Percentiles rank a stretch among this genome's conserved stretches.
phyloP scores from a whole-genome alignment of 2,888 invertebrate genomes.

The Agrochola litura region DNA sequence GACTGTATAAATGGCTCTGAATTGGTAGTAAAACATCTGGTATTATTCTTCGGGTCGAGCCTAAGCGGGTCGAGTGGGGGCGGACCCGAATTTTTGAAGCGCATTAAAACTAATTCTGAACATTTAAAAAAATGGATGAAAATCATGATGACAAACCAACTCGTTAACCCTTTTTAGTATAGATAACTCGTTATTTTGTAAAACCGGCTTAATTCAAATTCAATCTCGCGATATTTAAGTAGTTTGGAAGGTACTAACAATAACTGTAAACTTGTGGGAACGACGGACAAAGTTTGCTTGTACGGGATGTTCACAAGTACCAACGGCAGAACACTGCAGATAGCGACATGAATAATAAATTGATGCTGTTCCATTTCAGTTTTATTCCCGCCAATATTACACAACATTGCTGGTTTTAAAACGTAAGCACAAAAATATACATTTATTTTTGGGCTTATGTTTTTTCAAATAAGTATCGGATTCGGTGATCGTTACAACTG shows the following conservation, averaged over 20 bases:
- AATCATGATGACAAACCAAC: background rate
- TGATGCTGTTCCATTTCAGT: slow-evolving; percentile 14
- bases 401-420: background rate
- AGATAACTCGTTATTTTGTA: too few relatives aligned
- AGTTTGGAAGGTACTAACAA: slow-evolving; percentile 9
- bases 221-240: slow-evolving; percentile 1
- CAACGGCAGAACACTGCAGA: slow-evolving; percentile 8
- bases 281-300: background rate
- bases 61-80: too few relatives aligned
- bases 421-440: slow-evolving; percentile 1
- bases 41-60: too few relatives aligned
- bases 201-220: background rate
- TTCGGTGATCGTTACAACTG: background rate
- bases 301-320: slow-evolving; percentile 13
- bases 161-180: background rate
- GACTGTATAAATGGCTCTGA: too few relatives aligned
- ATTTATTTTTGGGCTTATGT: background rate
- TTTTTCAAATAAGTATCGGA: background rate
- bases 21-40: too few relatives aligned
- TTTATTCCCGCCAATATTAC: background rate
- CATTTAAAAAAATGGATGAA: background rate
- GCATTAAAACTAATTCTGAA: background rate
- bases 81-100: background rate
- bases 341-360: slow-evolving; percentile 39
- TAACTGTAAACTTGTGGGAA: slow-evolving; percentile 12